Evolutionary conservation across 1,140 invertebrate species (phyloP), one percentile per base, ranked within the genome.

Genomic region (Hestina assimilis): DNA sequence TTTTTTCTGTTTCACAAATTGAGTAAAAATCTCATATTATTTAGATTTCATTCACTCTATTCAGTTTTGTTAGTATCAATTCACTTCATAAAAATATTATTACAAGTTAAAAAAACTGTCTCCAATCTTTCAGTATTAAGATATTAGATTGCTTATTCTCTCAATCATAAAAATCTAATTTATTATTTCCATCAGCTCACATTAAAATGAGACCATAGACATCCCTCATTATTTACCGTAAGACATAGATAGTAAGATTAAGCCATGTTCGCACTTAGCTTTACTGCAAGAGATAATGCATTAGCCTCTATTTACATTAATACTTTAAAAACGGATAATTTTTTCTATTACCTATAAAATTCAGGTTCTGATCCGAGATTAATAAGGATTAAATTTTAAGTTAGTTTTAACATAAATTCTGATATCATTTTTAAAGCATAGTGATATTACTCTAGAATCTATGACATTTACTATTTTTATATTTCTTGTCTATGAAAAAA

Each of bases 261-360:
- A 71, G 82, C 79, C 82, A 83, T 83, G 75, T 80, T 78, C 70
- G 70, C 74, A 78, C 75, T 79, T 79, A 85, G 78, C 73, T 84
- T 79, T 83, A 81, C 68, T 69, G 71, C 69, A 70, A 76, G 53
- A 67, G 65, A 78, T 61, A 72, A 78, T 78, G 73, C 69, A 70
- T 61, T 58, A 60, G 21, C 28, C 26, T 47, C 45, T 48, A 46
- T 52, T 52, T 31, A 15, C 38, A 57, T 20, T 26, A 43, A 40
- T 23, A 58, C 28, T 26, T 54, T 21, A 28, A 19, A n/a, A n/a
- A n/a, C n/a, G n/a, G n/a, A 3, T 28, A 5, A 3, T 31, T 31
- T 31, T 7, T 28, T 28, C n/a, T 28, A 2, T 28, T 28, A 28
- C 5, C n/a, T 28, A 28, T 28, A 28, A n/a, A 8, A n/a, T n/a